Evolutionary conservation across 2,888 invertebrate species (phyloP), one percentile per base, ranked within the genome.

Genomic region (Danaus chrysippus): DNA sequence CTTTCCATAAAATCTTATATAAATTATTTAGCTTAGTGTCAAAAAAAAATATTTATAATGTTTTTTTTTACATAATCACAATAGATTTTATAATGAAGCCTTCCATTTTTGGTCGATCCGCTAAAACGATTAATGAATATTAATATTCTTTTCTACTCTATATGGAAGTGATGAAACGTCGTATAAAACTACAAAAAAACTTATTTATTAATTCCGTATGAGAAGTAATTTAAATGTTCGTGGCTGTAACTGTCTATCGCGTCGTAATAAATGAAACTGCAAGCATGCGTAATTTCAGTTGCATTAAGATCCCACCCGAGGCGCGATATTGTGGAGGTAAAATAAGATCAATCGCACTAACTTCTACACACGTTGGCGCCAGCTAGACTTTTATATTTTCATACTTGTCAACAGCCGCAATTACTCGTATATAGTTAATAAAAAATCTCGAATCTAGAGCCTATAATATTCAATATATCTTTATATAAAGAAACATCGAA

Each of bases 231-330:
- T 17, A 17, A 10, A 17, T 49, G 49, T 55, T 61, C 56, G 42
- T 49, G 49, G 52, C 41, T 42, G 11, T 34, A 56, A 43, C 71
- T 70, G 73, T 76, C 68, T 70, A 69, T 69, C 69, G 71, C 68
- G 68, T 62, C 62, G 71, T 71, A 75, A 79, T 79, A 82, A 76
- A 77, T 78, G 75, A 75, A 78, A 77, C 74, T 70, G 77, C 78
- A 71, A 73, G 68, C 70, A 68, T 67, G 71, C 72, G 72, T 76
- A 74, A 78, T 78, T 77, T 77, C 76, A 80, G 73, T 69, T 69
- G 69, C 69, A 67, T 58, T 66, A 70, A 71, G 71, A 76, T 74
- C 73, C 74, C 60, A 62, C 62, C 59, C 62, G 61, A 61, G 66
- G 63, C 59, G 54, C 17, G 49, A 54, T 11, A 41, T 65, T 53